Base-by-base conservation (phyloP, 2,113 vertebrate species). In the Neodon shergylaensis region DNA sequence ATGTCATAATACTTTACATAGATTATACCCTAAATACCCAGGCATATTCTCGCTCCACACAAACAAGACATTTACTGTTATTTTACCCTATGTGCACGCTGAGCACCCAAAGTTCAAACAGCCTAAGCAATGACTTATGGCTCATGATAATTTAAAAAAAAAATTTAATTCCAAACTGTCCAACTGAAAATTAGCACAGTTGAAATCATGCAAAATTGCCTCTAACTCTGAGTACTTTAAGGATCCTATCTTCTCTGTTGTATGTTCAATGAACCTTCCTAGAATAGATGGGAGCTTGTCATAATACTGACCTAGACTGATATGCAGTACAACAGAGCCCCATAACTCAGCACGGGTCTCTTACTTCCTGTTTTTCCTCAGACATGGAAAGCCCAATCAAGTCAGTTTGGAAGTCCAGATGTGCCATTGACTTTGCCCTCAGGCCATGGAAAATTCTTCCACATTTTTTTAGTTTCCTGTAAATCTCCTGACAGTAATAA, bases 401-500 rank as follows among this genome's bases (percentile, higher is more conserved):
- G 49, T 3, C 1, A 33, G 9, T 17, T n/a, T 33, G 14, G 5
- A 0, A 4, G 36, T 49, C 5, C 63, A n/a, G 4, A 14, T 74
- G 16, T 17, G 5, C 26, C 39, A 94, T 66, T 77, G 8, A 5
- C 31, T 91, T 94, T 31, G 52, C 7, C 7, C 63, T 81, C 11
- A 39, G 22, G 47, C 70, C 47, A 79, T 7, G 92, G 63, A 90
- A 74, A 91, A 92, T 63, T 19, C 17, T 33, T 83, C 47, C 22
- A 83, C 21, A 84, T 93, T 89, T 28, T 39, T 93, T 96, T 82
- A 36, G 58, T 95, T 39, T 79, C 31, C 95, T 95, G 87, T 61
- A 49, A 28, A 74, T 73, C 94, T 95, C 84, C 92, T 94, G 63
- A 0, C 1, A 58, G 28, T 65, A 76, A 88, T 93, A 94, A 95